Evolutionary conservation across 2,888 invertebrate genomes (phyloP).

Genomic region (Clostera curtula): DNA sequence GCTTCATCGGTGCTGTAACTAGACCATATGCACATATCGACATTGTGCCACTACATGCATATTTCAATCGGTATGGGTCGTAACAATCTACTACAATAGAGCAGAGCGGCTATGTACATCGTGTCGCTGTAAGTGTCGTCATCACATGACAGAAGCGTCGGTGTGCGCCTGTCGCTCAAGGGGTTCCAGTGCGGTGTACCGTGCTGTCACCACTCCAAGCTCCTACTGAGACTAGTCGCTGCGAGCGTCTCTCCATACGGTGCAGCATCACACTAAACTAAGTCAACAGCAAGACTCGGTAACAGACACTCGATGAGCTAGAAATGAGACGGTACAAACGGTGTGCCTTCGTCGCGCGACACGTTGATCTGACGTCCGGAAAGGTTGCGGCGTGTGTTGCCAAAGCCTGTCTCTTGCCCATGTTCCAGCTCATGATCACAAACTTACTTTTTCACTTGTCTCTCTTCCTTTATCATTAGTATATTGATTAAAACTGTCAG

Average conservation of each 20-base stretch:
- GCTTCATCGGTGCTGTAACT: slow-evolving; percentile 52
- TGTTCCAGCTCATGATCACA: too few species aligned
- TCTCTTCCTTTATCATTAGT: slow-evolving; percentile 23
- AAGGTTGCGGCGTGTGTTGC: slow-evolving; percentile 17
- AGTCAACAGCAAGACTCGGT: slow-evolving; percentile 65
- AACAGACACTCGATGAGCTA: slow-evolving; percentile 67
- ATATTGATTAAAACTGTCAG: slow-evolving; percentile 29
- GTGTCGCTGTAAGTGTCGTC: slow-evolving; percentile 47
- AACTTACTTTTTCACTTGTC: slow-evolving; percentile 22
- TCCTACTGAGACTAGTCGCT: slow-evolving; percentile 54
- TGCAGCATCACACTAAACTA: slow-evolving; percentile 72
- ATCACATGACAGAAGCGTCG: slow-evolving; percentile 57
- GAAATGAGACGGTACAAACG: slow-evolving; percentile 64
- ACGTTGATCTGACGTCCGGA: too few species aligned
- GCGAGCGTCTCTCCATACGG: slow-evolving; percentile 53
- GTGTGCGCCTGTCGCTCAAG: slow-evolving; percentile 68
- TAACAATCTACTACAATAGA: slow-evolving; percentile 57
- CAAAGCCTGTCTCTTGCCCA: too few species aligned
- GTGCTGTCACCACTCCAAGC: slow-evolving; percentile 65
- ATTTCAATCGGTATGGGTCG: slow-evolving; percentile 41
- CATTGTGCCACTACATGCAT: slow-evolving; percentile 64
- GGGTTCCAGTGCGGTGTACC: slow-evolving; percentile 58
- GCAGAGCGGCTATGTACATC: slow-evolving; percentile 64
- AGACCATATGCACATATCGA: slow-evolving; percentile 55
- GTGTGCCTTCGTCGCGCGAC: slow-evolving; percentile 23